Evolutionary conservation across 2,797 vertebrate species (phyloP), one percentile per base, ranked within the genome.

Genomic region (Pangasius mekongensis): DNA sequence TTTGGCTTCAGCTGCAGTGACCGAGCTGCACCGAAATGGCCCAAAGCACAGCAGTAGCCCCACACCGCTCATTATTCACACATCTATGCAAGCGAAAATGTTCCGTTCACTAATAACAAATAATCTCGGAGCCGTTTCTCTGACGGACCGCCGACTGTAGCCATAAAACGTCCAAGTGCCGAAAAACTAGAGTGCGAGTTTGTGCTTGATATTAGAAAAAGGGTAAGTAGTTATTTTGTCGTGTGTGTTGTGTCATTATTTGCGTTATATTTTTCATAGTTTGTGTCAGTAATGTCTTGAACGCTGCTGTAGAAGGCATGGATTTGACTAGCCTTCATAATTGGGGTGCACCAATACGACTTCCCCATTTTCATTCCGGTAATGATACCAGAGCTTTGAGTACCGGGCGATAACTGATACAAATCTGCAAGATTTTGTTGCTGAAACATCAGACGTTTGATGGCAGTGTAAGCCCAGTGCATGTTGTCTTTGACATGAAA

Each of bases 1-100:
- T 71, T 91, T 91, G 91, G 91, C 92, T 92, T 89, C 86, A 73
- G 87, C 86, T 91, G 83, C 83, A 89, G 91, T 91, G 92, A 86
- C 92, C 92, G 92, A 85, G 86, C 90, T 92, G 92, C 90, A 92
- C 91, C 90, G 90, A 62, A 78, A 86, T 86, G 85, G 74, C 56
- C 74, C 85, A 66, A 78, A 66, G 56, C 73, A 30, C 24, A 86
- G 47, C 60, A 64, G 49, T 8, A 69, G 83, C 49, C 85, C 7
- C 39, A 49, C 64, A 54, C 83, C 24, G 64, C 83, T 69, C 64
- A 54, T 22, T 77, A 10, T 47, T 58, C 60, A 74, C 66, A 86
- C 58, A 90, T 87, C 90, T 89, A 91, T 92, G 91, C 89, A 90
- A 92, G 76, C 66, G 62, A 89, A 56, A 86, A 88, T 83, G 78